Percentiles rank a stretch among this genome's conserved stretches.
Evolutionary conservation across 1,140 invertebrate genomes (phyloP).

Genomic region (Drosophila cardini): DNA sequence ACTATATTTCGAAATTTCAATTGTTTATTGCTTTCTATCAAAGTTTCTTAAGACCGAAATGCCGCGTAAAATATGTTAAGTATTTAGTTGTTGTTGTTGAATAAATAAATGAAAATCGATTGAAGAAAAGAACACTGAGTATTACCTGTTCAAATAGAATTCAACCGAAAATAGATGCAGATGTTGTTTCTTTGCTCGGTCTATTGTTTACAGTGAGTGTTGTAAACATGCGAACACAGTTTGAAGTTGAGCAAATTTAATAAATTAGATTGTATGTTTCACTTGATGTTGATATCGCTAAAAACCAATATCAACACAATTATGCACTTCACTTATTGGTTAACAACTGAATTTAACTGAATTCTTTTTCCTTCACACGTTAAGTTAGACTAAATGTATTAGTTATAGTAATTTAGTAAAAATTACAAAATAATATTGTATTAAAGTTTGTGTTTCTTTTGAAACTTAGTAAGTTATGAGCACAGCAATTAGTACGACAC

Average conservation of each 20-base stretch:
- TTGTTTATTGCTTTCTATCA: constrained; percentile 18
- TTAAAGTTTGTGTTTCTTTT: constrained; percentile 21
- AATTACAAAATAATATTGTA: constrained; percentile 4
- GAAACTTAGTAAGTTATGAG: constrained; percentile 21
- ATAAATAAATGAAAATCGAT: constrained; percentile 21
- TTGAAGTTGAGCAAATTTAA: constrained; percentile 29
- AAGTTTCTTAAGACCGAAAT: constrained; percentile 4
- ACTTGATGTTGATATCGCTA: constrained; percentile 34
- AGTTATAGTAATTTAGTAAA: neutral
- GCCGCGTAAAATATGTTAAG: constrained; percentile 15
- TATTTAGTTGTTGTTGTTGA: constrained; percentile 16
- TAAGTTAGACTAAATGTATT: constrained; percentile 3
- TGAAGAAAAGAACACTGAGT: constrained; percentile 17
- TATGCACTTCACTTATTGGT: constrained; percentile 48
- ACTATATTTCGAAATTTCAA: neutral
- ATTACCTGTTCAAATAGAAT: constrained; percentile 68
- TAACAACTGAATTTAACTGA: constrained; percentile 32
- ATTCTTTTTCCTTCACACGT: too few relatives aligned
- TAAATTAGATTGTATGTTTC: constrained; percentile 42
- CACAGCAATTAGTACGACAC: constrained; percentile 61
- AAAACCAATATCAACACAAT: constrained; percentile 47
- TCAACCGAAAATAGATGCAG: constrained; percentile 56
- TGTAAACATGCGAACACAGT: constrained; percentile 42
- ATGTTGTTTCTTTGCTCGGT: constrained; percentile 55
- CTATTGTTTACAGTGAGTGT: constrained; percentile 48